phyloP scores from a whole-genome alignment of 2,113 vertebrate species.

The Uria aalge region DNA sequence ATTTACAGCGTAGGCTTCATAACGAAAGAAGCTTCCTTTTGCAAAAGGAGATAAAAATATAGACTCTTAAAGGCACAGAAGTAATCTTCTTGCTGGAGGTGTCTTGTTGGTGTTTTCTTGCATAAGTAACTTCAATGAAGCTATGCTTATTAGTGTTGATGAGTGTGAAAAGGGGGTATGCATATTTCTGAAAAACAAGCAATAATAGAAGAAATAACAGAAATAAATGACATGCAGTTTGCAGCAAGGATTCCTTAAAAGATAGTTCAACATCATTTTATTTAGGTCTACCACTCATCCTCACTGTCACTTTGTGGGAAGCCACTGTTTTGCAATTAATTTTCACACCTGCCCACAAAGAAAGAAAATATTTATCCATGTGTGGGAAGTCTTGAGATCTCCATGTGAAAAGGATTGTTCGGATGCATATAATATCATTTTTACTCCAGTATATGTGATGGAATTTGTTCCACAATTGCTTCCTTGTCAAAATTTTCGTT shows the following conservation, averaged over 20 bases:
- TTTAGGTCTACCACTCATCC: background rate
- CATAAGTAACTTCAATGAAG: background rate
- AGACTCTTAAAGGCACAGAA: background rate
- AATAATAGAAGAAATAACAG: background rate
- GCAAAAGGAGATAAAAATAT: background rate
- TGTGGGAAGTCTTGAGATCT: background rate
- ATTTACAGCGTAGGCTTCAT: background rate
- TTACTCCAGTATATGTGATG: background rate
- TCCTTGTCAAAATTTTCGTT: background rate
- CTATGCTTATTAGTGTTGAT: accelerated
- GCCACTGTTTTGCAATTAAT: background rate
- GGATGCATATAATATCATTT: background rate
- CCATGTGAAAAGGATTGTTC: background rate
- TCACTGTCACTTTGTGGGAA: background rate
- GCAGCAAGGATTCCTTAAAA: background rate
- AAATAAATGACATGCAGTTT: background rate
- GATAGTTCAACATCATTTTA: background rate
- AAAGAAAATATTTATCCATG: background rate
- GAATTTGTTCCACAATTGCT: background rate
- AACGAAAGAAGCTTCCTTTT: background rate
- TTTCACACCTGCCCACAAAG: background rate
- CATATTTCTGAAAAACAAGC: background rate
- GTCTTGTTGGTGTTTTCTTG: background rate
- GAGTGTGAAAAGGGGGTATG: background rate
- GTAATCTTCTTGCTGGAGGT: background rate